These are phyloP conservation scores for Cataglyphis altisquamis DNA, from an alignment of 2,888 invertebrate genomes.

Conservation along the genomic window DNA sequence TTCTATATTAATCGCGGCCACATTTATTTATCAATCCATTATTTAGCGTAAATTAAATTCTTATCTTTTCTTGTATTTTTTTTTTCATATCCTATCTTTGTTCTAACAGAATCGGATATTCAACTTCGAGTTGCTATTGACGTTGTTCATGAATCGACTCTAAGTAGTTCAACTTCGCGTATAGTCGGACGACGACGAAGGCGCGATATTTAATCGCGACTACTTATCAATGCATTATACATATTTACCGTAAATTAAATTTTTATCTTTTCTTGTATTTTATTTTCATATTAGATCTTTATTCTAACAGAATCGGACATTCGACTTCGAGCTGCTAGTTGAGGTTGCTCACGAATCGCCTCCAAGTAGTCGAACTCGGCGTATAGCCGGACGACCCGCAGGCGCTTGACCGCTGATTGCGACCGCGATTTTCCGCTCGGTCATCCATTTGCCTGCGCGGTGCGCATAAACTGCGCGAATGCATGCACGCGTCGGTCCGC, in stretches of 20 bases:
- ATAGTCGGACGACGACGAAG: constrained; percentile 19
- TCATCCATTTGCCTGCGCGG: constrained; percentile 36
- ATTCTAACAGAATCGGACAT: background rate
- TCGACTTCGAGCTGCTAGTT: background rate
- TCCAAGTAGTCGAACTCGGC: constrained; percentile 42
- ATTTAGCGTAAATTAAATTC: background rate
- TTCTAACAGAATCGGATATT: background rate
- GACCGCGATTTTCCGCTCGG: constrained; percentile 46
- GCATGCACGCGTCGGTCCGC: constrained; percentile 8
- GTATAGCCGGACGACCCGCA: constrained; percentile 30
- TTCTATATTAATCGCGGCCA: background rate
- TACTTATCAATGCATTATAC: background rate
- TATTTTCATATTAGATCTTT: background rate
- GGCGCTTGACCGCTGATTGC: constrained; percentile 32
- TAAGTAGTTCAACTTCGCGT: constrained; percentile 35
- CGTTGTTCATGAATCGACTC: background rate
- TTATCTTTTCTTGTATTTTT: background rate
- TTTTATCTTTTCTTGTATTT: background rate
- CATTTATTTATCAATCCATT: too few relatives aligned
- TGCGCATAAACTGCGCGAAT: constrained; percentile 37
- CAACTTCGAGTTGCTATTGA: background rate
- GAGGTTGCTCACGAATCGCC: background rate
- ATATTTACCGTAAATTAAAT: background rate
- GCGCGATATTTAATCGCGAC: background rate
- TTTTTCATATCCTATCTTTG: background rate